A percentile compares a stretch with the other conserved stretches of the same genome.
These are phyloP conservation scores for Babylonia areolata DNA, from an alignment of 1,140 invertebrate genomes.

Conservation along the genomic window DNA sequence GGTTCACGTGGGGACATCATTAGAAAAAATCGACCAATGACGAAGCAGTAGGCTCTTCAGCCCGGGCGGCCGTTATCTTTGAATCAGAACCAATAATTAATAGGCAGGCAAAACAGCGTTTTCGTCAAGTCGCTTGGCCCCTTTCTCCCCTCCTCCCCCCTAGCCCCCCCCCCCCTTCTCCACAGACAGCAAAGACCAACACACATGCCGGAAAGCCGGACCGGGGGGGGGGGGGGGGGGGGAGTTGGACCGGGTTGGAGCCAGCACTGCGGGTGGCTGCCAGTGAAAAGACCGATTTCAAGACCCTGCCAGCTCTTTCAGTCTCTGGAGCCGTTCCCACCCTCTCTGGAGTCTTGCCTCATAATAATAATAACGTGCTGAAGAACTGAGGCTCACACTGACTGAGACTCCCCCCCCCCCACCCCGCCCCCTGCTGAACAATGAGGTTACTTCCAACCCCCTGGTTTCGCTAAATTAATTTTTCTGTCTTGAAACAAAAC, in stretches of 20 bases:
- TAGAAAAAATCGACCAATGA: conserved; percentile 43
- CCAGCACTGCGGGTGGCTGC: not conserved
- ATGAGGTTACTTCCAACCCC: no score
- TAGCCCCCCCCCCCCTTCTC: not conserved
- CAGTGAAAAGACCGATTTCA: not conserved
- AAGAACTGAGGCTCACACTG: not conserved
- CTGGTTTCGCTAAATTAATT: conserved; percentile 24
- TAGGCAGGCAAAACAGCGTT: conserved; percentile 29
- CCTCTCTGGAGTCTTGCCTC: not conserved
- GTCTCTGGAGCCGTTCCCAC: no score
- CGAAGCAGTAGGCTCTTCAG: conserved; percentile 16
- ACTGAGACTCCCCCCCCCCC: no score
- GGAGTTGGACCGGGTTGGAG: not conserved
- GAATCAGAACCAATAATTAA: conserved; percentile 36
- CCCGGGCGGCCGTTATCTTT: conserved; percentile 18
- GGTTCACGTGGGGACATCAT: conserved; percentile 32
- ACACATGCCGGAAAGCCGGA: not conserved
- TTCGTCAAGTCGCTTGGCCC: not conserved
- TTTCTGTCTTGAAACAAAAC: not conserved
- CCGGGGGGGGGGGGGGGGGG: not conserved
- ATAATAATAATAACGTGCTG: conserved; percentile 3
- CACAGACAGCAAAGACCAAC: not conserved
- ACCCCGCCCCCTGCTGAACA: no score
- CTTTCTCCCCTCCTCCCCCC: conserved; percentile 1
- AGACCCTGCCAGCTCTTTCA: not conserved